phyloP scores from a whole-genome alignment of 2,888 invertebrate species.

The Tethea ocularis region DNA sequence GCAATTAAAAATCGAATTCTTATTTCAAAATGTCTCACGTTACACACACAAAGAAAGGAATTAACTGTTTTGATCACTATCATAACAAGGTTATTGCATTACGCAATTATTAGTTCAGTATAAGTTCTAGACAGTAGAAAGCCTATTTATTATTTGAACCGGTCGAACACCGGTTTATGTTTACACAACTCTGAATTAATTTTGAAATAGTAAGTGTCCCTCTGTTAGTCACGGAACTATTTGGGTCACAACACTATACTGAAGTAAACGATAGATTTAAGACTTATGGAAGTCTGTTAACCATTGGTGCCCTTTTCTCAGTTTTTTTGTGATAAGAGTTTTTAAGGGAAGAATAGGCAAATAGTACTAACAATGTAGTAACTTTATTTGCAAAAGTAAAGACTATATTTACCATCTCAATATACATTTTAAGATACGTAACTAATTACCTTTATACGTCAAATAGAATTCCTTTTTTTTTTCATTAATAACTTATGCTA shows the following conservation, averaged over 20 bases:
- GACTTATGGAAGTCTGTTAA: background rate
- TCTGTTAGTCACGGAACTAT: background rate
- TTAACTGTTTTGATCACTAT: background rate
- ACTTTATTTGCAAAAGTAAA: too few relatives aligned
- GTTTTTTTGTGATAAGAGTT: too few relatives aligned
- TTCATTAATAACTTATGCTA: too few relatives aligned
- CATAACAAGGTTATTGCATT: background rate
- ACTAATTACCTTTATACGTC: too few relatives aligned
- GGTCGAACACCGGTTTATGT: background rate
- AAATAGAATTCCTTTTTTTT: too few relatives aligned
- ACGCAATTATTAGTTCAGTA: background rate
- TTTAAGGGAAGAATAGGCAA: too few relatives aligned
- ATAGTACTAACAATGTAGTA: too few relatives aligned
- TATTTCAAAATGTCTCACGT: background rate
- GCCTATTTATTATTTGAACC: background rate
- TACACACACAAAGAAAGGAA: background rate
- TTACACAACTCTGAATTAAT: background rate
- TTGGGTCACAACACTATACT: background rate
- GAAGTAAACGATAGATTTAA: background rate
- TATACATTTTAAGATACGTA: too few relatives aligned
- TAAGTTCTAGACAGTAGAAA: constrained; percentile 2
- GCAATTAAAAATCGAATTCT: background rate
- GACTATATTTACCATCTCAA: too few relatives aligned
- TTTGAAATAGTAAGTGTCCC: background rate
- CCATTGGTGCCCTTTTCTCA: background rate